Evolutionary conservation across 1,140 invertebrate genomes (phyloP).

Genomic region (Ridgeia piscesae): DNA sequence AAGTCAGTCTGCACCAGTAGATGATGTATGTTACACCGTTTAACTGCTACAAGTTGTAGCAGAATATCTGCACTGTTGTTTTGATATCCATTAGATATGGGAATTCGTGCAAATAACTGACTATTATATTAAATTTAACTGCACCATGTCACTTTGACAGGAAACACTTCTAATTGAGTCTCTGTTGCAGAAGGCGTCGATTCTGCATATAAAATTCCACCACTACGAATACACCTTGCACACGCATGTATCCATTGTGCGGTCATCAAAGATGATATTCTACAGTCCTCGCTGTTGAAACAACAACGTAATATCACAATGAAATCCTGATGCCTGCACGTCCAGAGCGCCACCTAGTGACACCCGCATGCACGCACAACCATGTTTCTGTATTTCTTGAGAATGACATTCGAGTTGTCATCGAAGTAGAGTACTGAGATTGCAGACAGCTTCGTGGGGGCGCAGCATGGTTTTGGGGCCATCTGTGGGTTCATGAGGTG

Average conservation of each 20-base stretch:
- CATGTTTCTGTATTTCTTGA: slow-evolving; percentile 72
- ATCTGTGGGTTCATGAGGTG: slow-evolving; percentile 66
- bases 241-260: background rate
- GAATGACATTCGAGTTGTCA: slow-evolving; percentile 66
- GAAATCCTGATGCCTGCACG: background rate
- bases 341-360: slow-evolving; percentile 43
- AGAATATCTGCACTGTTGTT: background rate
- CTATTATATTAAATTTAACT: background rate
- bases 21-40: no score
- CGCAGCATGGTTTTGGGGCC: slow-evolving; percentile 44
- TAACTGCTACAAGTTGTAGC: no score
- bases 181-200: background rate
- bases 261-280: background rate
- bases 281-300: background rate
- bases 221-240: background rate
- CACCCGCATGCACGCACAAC: slow-evolving; percentile 70
- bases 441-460: slow-evolving; percentile 65
- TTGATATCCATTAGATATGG: background rate
- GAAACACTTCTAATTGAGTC: slow-evolving; percentile 5
- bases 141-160: background rate
- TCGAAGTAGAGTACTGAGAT: slow-evolving; percentile 70
- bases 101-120: background rate
- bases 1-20: no score
- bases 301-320: background rate
- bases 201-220: background rate